Evolutionary conservation across 37 sponge, comb jelly and placozoan species (phyloP), one percentile per base, ranked within the genome.

Genomic region (Halichondria panicea): DNA sequence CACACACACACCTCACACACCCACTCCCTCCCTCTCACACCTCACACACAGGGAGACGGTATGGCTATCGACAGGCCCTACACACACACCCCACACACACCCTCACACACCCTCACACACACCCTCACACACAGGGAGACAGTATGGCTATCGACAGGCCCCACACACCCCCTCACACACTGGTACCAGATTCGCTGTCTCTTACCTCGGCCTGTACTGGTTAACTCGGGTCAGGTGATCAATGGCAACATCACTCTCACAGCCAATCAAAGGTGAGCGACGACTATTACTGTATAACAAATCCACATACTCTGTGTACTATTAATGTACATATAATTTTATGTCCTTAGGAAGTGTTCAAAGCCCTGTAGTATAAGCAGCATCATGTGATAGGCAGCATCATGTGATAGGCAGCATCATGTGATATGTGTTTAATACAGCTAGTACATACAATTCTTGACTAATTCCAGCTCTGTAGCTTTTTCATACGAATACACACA

Each of bases 141-240:
- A 1, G 89, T 98, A 35, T 95, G 94, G 91, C 75, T 98, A 24
- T 95, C 96, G 6, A 98, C 99, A 1, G 88, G 93, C 3, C 99
- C 99, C n/a, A 80, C 76, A 46, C 96, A 98, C 71, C 99, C 96
- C 24, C 94, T 98, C 54, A 98, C 99, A 30, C 99, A 98, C 79
- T 98, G 99, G 99, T 98, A 98, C 72, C 99, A 98, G 93, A 93
- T 97, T 28, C 91, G 99, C 28, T 88, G 93, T 69, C 84, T 98
- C 43, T 50, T 95, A n/a, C 66, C 77, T 7, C 66, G 70, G 6
- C 99, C 99, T 15, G 62, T 98, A 6, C 83, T 88, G 42, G 90
- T 82, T 33, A 27, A 63, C 1, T 67, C 62, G 0, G 96, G 96
- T 9, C 89, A 93, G 44, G 79, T 84, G 19, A 24, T 98, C 1